Conservation (phyloP, 2,888 invertebrate species). For the Brachylomia viminalis region DNA sequence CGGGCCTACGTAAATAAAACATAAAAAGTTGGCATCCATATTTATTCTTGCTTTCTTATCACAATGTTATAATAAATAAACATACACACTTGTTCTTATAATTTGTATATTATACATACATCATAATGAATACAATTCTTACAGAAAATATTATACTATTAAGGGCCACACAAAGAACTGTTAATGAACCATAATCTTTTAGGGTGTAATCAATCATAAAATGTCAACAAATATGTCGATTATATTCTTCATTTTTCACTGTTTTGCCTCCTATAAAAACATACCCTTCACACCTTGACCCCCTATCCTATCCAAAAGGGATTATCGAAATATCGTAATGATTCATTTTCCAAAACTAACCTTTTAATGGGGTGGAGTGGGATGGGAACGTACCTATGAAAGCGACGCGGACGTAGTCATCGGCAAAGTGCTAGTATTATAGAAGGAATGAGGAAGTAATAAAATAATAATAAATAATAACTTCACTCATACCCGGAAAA, state of each 20-base stretch:
- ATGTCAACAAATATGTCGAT: neutral
- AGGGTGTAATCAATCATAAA: neutral
- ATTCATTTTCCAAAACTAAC: neutral
- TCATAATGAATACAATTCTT: slow-evolving; percentile 49
- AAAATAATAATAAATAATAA: too few relatives aligned
- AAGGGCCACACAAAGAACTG: neutral
- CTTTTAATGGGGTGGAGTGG: neutral
- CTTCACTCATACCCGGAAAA: too few relatives aligned
- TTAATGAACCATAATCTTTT: slow-evolving; percentile 32
- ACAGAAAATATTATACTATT: slow-evolving; percentile 32
- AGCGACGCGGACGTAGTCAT: too few relatives aligned
- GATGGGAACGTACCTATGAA: neutral
- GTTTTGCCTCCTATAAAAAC: neutral
- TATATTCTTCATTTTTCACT: neutral
- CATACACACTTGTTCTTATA: slow-evolving; percentile 58
- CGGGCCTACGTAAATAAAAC: slow-evolving; percentile 30
- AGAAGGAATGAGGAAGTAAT: too few relatives aligned
- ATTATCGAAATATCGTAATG: neutral
- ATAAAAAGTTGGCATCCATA: slow-evolving; percentile 50
- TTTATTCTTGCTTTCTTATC: slow-evolving; percentile 64
- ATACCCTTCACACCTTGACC: too few relatives aligned
- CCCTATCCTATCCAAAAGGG: neutral
- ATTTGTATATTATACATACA: slow-evolving; percentile 62
- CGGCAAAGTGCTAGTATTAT: neutral
- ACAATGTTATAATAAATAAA: slow-evolving; percentile 66